Evolutionary conservation across 2,888 invertebrate species (phyloP).

Genomic region (Trichacis sp.): DNA sequence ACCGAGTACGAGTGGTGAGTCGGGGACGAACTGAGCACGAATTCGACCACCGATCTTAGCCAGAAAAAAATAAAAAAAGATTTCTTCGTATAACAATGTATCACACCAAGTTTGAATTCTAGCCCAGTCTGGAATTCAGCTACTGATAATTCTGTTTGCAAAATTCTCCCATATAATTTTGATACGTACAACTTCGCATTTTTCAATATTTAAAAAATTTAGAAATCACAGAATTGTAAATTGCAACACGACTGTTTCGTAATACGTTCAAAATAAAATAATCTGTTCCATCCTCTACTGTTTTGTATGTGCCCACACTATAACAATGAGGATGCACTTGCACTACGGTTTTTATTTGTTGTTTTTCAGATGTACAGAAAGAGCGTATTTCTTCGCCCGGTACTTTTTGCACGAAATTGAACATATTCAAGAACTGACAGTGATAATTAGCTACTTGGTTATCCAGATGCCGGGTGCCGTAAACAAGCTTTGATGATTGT

Average conservation of each 20-base stretch:
- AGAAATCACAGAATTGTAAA: constrained; percentile 10
- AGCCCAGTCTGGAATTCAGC: no score
- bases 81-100: no score
- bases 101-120: no score
- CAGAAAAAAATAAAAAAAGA: no score
- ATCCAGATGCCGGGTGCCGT: constrained; percentile 28
- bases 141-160: no score
- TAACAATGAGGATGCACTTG: constrained; percentile 8
- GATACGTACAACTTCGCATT: no score
- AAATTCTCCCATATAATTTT: no score
- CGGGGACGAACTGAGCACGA: no score
- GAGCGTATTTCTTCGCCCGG: constrained; percentile 14
- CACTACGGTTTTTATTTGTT: constrained; percentile 27
- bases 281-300: no score
- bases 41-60: no score
- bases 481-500: constrained; percentile 19
- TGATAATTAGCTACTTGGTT: constrained; percentile 22
- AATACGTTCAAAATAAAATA: constrained; percentile 14
- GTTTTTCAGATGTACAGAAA: constrained; percentile 14
- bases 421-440: constrained; percentile 19
- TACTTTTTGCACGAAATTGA: constrained; percentile 16
- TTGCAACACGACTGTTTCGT: constrained; percentile 1
- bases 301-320: constrained; percentile 25
- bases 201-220: no score
- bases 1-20: no score